phyloP scores from a whole-genome alignment of 1,140 invertebrate species.

The Drosophila simulans region DNA sequence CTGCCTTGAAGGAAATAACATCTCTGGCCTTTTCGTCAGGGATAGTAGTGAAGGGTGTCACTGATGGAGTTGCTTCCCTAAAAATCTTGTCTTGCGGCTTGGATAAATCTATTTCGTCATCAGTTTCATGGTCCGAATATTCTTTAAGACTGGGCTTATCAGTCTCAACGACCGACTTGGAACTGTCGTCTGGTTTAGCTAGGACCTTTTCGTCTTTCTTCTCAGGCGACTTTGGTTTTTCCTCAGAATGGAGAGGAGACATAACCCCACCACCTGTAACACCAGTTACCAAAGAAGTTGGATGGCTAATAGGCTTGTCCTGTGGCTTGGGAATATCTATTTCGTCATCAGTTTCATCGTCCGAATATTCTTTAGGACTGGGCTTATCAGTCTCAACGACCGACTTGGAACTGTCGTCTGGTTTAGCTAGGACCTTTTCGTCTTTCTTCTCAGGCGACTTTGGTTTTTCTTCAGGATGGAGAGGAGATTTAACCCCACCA shows the following conservation, averaged over 20 bases:
- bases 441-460: not conserved
- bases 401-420: not conserved
- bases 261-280: not conserved
- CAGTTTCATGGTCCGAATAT: no score
- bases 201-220: not conserved
- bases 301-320: not conserved
- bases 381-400: not conserved
- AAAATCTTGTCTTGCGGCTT: no score
- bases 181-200: constrained; percentile 5
- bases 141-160: not conserved
- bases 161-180: not conserved
- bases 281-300: not conserved
- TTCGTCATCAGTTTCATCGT: not conserved
- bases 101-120: no score
- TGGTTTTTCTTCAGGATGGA: not conserved
- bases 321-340: not conserved
- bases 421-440: not conserved
- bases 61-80: no score
- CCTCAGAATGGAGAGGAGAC: not conserved
- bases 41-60: no score
- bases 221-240: constrained; percentile 8
- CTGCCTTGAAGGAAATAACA: no score
- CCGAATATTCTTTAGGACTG: not conserved
- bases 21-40: no score
- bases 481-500: not conserved